phyloP scores from a whole-genome alignment of 2,888 invertebrate species.

The Adelognathus sp. region DNA sequence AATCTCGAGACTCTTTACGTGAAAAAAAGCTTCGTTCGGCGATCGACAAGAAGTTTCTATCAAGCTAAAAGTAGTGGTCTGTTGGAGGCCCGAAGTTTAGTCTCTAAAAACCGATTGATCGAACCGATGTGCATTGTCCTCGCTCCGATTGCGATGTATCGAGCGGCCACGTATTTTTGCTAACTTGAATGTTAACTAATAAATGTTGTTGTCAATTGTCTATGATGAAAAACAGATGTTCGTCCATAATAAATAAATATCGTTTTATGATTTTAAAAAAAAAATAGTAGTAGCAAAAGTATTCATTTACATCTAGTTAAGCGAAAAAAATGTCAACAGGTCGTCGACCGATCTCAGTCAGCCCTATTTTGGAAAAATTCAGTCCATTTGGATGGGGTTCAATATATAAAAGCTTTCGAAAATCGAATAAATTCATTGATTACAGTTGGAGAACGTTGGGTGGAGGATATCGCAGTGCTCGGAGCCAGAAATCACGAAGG shows the following conservation, averaged over 20 bases:
- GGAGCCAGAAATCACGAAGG: slow-evolving; percentile 17
- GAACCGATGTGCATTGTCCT: background rate
- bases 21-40: slow-evolving; percentile 4
- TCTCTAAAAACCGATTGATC: background rate
- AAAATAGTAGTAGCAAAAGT: too few relatives aligned
- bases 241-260: background rate
- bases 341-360: too few relatives aligned
- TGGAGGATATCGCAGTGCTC: slow-evolving; percentile 26
- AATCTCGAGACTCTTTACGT: background rate
- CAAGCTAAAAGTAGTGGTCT: slow-evolving; percentile 16
- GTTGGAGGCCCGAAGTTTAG: background rate
- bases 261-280: background rate
- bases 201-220: slow-evolving; percentile 13
- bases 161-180: background rate
- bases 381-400: too few relatives aligned
- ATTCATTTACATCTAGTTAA: background rate
- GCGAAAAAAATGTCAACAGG: background rate
- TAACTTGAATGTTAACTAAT: background rate
- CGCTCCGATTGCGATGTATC: background rate
- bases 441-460: slow-evolving; percentile 44
- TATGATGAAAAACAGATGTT: slow-evolving; percentile 26
- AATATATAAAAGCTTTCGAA: slow-evolving; percentile 11
- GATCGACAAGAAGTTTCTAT: background rate
- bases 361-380: too few relatives aligned
- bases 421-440: slow-evolving; percentile 41